phyloP scores from a whole-genome alignment of 1,140 invertebrate genomes.

The Potamilus streckersoni region DNA sequence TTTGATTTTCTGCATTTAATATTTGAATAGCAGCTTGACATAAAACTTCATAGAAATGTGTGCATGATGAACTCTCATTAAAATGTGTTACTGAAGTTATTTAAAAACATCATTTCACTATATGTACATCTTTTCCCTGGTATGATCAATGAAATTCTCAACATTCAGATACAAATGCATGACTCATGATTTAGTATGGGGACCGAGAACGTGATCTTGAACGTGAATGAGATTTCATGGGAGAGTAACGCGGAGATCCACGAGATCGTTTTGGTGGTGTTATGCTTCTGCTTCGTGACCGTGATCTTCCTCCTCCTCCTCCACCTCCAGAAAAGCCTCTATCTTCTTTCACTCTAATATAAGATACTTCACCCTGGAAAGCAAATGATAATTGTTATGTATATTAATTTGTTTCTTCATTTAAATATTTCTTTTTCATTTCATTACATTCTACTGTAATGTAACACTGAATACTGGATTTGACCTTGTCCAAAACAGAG shows the following conservation, averaged over 20 bases:
- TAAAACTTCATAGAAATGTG: too few relatives aligned
- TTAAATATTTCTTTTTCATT: neutral
- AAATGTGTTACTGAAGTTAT: too few relatives aligned
- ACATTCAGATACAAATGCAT: too few relatives aligned
- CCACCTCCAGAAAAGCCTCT: slow-evolving; percentile 79
- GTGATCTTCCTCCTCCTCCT: slow-evolving; percentile 70
- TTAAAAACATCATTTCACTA: too few relatives aligned
- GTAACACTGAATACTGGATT: neutral
- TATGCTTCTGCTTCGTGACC: slow-evolving; percentile 69
- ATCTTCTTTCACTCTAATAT: slow-evolving; percentile 96
- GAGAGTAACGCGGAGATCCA: slow-evolving; percentile 80
- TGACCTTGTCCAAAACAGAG: too few relatives aligned
- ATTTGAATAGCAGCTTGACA: too few relatives aligned
- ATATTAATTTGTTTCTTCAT: too few relatives aligned
- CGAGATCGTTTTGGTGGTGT: slow-evolving; percentile 78
- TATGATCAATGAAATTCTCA: too few relatives aligned
- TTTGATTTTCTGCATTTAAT: too few relatives aligned
- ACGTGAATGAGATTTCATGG: slow-evolving; percentile 84
- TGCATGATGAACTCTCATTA: too few relatives aligned
- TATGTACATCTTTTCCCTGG: too few relatives aligned
- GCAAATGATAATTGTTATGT: slow-evolving; percentile 17
- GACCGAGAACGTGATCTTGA: slow-evolving; percentile 27
- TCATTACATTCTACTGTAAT: neutral
- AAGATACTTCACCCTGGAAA: slow-evolving; percentile 91
- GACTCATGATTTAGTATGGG: too few relatives aligned